A percentile compares a stretch with the other conserved stretches of the same genome.
phyloP scores from a whole-genome alignment of 1,140 invertebrate genomes.

The Brachionus angularis region DNA sequence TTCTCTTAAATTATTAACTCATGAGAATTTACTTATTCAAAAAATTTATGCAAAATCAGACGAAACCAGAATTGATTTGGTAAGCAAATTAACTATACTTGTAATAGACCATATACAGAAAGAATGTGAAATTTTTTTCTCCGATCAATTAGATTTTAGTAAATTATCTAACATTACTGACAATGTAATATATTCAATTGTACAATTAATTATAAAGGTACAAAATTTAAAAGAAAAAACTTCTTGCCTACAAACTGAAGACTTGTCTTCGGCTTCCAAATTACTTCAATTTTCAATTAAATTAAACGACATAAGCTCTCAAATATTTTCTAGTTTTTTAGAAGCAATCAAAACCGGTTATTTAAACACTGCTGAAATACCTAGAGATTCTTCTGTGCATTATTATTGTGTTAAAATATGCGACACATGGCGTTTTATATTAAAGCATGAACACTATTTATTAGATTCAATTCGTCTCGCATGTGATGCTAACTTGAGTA shows the following conservation, averaged over 20 bases:
- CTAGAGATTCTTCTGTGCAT: not conserved
- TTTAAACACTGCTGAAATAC: conserved; percentile 3
- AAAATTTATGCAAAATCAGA: not conserved
- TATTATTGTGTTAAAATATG: conserved; percentile 22
- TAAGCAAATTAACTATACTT: conserved; percentile 17
- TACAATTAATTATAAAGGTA: conserved; percentile 9
- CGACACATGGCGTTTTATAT: not conserved
- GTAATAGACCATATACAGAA: conserved; percentile 24
- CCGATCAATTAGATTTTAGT: conserved; percentile 1
- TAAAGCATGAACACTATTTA: not conserved
- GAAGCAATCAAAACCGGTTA: conserved; percentile 7
- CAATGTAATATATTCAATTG: conserved; percentile 16
- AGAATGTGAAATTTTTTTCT: conserved; percentile 35
- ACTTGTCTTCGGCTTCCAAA: conserved; percentile 4
- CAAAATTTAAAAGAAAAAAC: conserved; percentile 14
- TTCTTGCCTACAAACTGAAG: conserved; percentile 6
- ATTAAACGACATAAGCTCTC: conserved; percentile 8
- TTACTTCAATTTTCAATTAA: conserved; percentile 24
- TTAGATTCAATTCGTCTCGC: not conserved
- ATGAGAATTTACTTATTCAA: conserved; percentile 18
- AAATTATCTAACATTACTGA: conserved; percentile 27
- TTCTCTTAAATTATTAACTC: conserved; percentile 27
- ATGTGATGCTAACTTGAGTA: not conserved
- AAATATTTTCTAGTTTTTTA: conserved; percentile 16
- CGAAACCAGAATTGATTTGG: not conserved